phyloP scores from a whole-genome alignment of 2,797 vertebrate species.

The Mormyrus proboscirostris region DNA sequence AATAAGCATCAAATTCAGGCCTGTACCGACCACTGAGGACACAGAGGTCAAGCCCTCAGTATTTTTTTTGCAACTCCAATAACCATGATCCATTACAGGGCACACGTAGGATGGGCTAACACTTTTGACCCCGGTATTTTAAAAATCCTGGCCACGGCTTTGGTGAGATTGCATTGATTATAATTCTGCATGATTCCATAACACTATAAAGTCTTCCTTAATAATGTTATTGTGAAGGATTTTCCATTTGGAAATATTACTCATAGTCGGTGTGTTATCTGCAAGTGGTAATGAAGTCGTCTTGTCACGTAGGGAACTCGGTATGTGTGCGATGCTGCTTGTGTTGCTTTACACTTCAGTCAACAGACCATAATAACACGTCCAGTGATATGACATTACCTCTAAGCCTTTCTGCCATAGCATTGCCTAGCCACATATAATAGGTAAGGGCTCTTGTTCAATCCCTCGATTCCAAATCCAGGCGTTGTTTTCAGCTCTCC shows the following conservation, averaged over 20 bases:
- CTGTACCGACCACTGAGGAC: not conserved
- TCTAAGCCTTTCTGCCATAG: not conserved
- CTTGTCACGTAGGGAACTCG: not conserved
- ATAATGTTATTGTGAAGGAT: slow-evolving; percentile 5
- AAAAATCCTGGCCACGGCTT: not conserved
- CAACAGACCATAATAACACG: not conserved
- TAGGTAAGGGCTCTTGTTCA: not conserved
- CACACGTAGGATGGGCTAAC: not conserved
- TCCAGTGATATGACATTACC: not conserved
- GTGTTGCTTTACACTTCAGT: not conserved
- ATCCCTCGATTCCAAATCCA: not conserved
- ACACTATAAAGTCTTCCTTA: not conserved
- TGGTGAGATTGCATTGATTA: not conserved
- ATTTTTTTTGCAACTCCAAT: not conserved
- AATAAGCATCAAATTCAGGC: not conserved
- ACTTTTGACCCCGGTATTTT: not conserved
- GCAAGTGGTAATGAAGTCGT: slow-evolving; percentile 1
- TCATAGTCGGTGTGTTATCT: not conserved
- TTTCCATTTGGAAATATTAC: not conserved
- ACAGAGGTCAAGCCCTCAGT: not conserved
- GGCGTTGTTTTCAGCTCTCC: not conserved
- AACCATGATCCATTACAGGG: not conserved
- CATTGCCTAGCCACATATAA: not conserved
- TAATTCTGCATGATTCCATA: slow-evolving; percentile 8
- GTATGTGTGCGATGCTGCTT: not conserved